Percentiles rank a stretch among this genome's conserved stretches.
phyloP scores from a whole-genome alignment of 64 coral and sea anemone species.

The Montipora capricornis region DNA sequence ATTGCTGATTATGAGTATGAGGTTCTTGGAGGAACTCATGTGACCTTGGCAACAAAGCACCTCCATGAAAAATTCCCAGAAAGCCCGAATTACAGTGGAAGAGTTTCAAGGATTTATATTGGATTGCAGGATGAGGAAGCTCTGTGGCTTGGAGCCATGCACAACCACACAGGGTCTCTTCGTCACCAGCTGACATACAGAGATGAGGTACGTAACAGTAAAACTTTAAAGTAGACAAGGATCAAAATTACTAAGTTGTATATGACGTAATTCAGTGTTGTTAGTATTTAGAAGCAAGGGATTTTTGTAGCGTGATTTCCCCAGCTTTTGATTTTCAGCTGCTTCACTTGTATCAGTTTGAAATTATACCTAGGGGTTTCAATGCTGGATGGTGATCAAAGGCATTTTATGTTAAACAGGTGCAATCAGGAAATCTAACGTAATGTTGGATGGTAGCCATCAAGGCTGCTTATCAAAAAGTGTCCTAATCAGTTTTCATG shows the following conservation, averaged over 20 bases:
- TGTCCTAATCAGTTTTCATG: neutral
- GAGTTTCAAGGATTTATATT: constrained; percentile 12
- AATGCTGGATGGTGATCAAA: neutral
- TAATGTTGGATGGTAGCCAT: no score
- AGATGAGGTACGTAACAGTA: constrained; percentile 45
- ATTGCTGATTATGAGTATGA: constrained; percentile 29
- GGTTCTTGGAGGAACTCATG: constrained; percentile 21
- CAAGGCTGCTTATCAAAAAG: neutral
- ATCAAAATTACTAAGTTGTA: neutral
- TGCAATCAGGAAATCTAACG: neutral
- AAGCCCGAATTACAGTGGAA: neutral
- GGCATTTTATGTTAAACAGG: neutral
- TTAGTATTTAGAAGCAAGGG: neutral
- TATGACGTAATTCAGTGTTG: no score
- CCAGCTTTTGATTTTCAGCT: neutral
- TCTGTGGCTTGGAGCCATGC: constrained; percentile 47
- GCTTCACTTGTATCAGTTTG: neutral
- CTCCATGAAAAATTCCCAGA: constrained; percentile 1
- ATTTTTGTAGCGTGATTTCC: neutral
- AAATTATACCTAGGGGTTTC: neutral
- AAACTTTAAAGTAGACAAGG: neutral
- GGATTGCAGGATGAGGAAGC: constrained; percentile 28
- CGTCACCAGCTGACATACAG: constrained; percentile 57
- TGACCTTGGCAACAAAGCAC: constrained; percentile 2
- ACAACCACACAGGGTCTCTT: constrained; percentile 66